Base-by-base conservation (phyloP, 2,888 invertebrate genomes). In the Gerosis bhagava region DNA sequence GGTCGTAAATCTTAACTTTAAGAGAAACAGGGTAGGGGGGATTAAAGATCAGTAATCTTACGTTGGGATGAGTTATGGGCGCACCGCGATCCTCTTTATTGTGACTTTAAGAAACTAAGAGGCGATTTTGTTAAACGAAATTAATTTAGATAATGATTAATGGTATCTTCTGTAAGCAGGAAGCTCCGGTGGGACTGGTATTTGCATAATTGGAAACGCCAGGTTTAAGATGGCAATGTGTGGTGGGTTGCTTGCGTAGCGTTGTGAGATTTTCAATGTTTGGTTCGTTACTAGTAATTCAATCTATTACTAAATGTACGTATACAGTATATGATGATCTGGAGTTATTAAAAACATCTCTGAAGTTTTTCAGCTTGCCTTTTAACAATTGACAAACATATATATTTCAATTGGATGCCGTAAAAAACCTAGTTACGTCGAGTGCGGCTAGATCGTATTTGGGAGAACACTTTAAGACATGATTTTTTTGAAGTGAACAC, bases 1-100 rank as follows among this genome's bases (percentile, higher is more conserved):
- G 88, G 78, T 77, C 91, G 91, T 92, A 92, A 92, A 92, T 92
- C 92, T 92, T 91, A 92, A 92, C 91, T 92, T 92, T 92, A 91
- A 91, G 91, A 90, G 91, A 90, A 88, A 80, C 86, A 77, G 76
- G 68, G 88, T 84, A n/a, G 90, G 91, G 91, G 91, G 92, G 92
- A 92, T 92, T 92, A 92, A 92, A 93, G 92, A 92, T 92, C 92
- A 92, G 92, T 92, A 92, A 92, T 92, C 92, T 92, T 90, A 91
- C 91, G 90, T 71, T 86, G 88, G 84, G 91, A 92, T 92, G 92
- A 92, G 89, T 92, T 92, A 92, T 92, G 91, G 90, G 87, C 67
- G 65, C 67, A 65, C 73, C 73, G 69, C 76, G 77, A 79, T 79
- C 84, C 86, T 80, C 86, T 84, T 86, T 87, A 87, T 87, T 87